Evolutionary conservation across 1,140 invertebrate species (phyloP).

Genomic region (Bombus waltoni): DNA sequence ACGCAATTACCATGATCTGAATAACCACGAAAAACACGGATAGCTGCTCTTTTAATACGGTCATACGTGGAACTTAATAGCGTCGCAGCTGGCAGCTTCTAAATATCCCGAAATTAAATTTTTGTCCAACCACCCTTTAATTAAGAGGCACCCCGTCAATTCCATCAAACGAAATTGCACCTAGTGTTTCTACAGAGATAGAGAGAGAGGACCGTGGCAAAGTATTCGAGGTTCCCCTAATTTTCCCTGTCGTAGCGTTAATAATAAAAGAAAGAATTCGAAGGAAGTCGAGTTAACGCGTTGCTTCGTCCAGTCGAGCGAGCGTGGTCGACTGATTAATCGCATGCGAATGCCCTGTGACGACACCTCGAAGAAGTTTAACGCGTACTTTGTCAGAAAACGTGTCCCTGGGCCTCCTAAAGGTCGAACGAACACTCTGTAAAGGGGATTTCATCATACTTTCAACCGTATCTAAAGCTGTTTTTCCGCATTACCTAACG

Average conservation of each 20-base stretch:
- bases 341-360: slow-evolving; percentile 58
- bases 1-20: neutral
- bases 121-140: slow-evolving; percentile 20
- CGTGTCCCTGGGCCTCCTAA: neutral
- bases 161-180: slow-evolving; percentile 28
- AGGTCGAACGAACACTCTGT: slow-evolving; percentile 22
- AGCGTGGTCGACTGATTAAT: slow-evolving; percentile 47
- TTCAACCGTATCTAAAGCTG: slow-evolving; percentile 16
- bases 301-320: too few species aligned
- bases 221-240: slow-evolving; percentile 15
- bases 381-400: slow-evolving; percentile 47
- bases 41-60: neutral
- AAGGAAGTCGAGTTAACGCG: neutral
- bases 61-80: neutral
- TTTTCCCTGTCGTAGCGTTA: neutral
- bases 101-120: slow-evolving; percentile 38
- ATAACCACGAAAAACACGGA: neutral
- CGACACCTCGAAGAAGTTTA: slow-evolving; percentile 53
- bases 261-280: slow-evolving; percentile 30
- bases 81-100: neutral
- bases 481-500: slow-evolving; percentile 41
- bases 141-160: slow-evolving; percentile 26
- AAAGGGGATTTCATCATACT: slow-evolving; percentile 29
- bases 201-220: neutral
- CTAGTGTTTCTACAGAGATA: neutral